Conservation (phyloP, 2,797 vertebrate genomes). For the Paedocypris micromegethes region DNA sequence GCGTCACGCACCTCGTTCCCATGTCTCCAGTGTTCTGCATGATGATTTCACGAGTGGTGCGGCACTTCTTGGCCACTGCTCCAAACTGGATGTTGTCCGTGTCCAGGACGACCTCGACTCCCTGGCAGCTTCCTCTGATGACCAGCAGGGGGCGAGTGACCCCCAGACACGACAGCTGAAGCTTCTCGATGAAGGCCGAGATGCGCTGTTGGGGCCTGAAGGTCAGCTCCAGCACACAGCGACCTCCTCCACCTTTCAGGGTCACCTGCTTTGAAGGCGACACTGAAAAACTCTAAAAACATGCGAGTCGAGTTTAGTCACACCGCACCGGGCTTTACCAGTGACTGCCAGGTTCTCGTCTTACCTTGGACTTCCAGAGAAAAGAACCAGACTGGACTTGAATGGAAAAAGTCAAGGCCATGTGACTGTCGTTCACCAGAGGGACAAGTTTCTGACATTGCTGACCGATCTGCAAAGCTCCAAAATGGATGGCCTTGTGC, state of each 20-base stretch:
- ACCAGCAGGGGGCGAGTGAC: conserved; percentile 71
- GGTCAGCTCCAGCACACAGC: conserved; percentile 66
- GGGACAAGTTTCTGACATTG: conserved; percentile 65
- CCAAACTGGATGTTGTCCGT: conserved; percentile 78
- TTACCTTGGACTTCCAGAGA: conserved; percentile 70
- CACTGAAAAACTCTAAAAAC: conserved; percentile 71
- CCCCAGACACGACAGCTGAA: conserved; percentile 71
- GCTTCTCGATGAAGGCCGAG: conserved; percentile 69
- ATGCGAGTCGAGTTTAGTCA: neutral
- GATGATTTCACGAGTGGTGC: conserved; percentile 60
- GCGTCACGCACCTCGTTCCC: conserved; percentile 68
- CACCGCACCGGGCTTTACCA: no score
- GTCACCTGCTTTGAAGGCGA: conserved; percentile 62
- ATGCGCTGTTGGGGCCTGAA: conserved; percentile 70
- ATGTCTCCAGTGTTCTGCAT: conserved; percentile 77
- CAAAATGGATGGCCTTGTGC: conserved; percentile 71
- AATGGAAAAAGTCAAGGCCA: conserved; percentile 64
- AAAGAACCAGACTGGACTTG: conserved; percentile 53
- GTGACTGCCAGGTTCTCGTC: neutral
- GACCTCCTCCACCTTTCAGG: conserved; percentile 66
- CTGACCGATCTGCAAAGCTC: conserved; percentile 70
- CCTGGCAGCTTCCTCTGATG: conserved; percentile 78
- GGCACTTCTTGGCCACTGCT: conserved; percentile 68
- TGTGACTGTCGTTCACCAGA: conserved; percentile 75
- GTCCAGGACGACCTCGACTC: conserved; percentile 73